Base-by-base conservation (phyloP, 2,113 vertebrate species). In the Helogale parvula region DNA sequence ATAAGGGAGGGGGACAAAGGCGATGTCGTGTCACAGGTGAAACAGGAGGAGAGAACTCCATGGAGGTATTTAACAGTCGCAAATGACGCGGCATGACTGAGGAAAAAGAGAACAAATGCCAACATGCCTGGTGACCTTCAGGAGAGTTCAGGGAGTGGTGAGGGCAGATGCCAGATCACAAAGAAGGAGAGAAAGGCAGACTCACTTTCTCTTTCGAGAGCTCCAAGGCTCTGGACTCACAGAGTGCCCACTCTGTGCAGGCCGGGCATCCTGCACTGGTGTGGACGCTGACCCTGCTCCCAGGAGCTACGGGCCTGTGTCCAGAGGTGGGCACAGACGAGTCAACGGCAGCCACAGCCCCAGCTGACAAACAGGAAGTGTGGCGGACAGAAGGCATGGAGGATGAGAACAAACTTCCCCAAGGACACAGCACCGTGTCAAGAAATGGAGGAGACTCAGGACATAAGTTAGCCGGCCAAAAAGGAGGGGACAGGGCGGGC, bases 311-410 rank as follows among this genome's bases (percentile, higher is more conserved):
- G 0, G 63, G 41, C 52, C 57, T 60, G 57, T 23, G 57, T 60
- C 21, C 45, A 14, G 65, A 29, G 25, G 15, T 8, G 23, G 50
- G 38, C 68, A 68, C 38, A 69, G 74, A 3, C 7, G 35, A 82
- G 76, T 52, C 25, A 5, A 2, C 5, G 68, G 29, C 65, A 77
- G 25, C 13, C 13, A 57, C 19, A 47, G 65, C 31, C 71, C 27
- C 15, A 3, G 7, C 74, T 3, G 7, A 77, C 41, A 31, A 29
- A 16, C 57, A 23, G 21, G 21, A 21, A 38, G n/a, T 0, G 5
- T 0, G 2, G 23, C 7, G 27, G 89, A 15, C 0, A 47, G 63
- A 66, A 16, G 74, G 82, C 57, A 31, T 0, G 0, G 9, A 31
- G n/a, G 87, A 27, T 63, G 60, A 52, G 47, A 52, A 76, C 7